Base-by-base conservation (phyloP, 2,888 invertebrate species). In the Gandaritis pyraliata region DNA sequence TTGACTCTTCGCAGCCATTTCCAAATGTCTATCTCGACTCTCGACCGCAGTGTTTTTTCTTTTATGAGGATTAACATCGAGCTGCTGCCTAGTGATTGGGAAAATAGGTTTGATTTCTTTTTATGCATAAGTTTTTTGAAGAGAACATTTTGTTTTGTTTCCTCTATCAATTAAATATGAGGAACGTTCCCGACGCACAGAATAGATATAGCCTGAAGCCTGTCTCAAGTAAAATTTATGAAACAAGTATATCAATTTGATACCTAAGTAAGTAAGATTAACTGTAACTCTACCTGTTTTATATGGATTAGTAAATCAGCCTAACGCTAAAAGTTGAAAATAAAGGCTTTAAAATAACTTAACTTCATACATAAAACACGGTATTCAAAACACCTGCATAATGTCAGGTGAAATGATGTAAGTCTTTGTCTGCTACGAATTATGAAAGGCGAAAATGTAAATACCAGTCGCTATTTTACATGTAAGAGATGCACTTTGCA, bases 401-500 rank as follows among this genome's bases (percentile, higher is more conserved):
- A 78, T 81, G 81, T 80, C 79, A 80, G 79, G 81, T 80, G 80
- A 80, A 82, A 85, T 84, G 81, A 79, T 76, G 82, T 77, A 84
- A 83, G 83, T 85, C 88, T 90, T 90, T 90, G 90, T 89, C 88
- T 90, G 86, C 85, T 84, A 77, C 83, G 84, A 89, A 90, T 90
- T 90, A 90, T 83, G 86, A 87, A 88, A 88, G 84, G 88, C 80
- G 87, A 84, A 90, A 91, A 92, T 90, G 90, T 91, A 88, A 90
- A 92, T 89, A 88, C 85, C 87, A 85, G 80, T 84, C 85, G 84
- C 87, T 90, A 85, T 89, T 92, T 91, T 88, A 90, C 92, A 91
- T 92, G 88, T 86, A 83, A 89, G 89, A 90, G 90, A 89, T 90
- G 90, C 90, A 90, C 82, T 90, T 90, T 87, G 88, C 87, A 86